A percentile compares a stretch with the other conserved stretches of the same genome.
Conservation (phyloP, 2,797 vertebrate genomes). For the Macroramphosus scolopax region DNA sequence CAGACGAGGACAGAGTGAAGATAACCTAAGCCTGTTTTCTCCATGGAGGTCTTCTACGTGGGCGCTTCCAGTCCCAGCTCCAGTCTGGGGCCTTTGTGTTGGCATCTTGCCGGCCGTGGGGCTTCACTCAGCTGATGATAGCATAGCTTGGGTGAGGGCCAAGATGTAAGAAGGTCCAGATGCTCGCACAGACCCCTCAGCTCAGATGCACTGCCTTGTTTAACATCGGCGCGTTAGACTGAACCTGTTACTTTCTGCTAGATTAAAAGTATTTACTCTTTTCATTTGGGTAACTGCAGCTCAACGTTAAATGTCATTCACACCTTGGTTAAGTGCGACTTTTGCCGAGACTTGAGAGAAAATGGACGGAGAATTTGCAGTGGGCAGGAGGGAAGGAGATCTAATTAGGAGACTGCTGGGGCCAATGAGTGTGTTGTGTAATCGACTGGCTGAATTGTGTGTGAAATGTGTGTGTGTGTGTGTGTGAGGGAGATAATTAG, state of each 20-base stretch:
- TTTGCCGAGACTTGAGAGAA: conserved; percentile 45
- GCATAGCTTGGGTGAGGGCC: conserved; percentile 67
- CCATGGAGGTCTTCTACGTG: conserved; percentile 61
- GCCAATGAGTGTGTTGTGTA: conserved; percentile 64
- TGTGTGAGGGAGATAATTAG: conserved; percentile 43
- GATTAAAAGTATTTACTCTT: conserved; percentile 59
- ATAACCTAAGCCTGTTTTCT: conserved; percentile 54
- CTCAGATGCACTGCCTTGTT: conserved; percentile 54
- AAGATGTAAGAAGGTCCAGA: conserved; percentile 75
- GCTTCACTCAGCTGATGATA: conserved; percentile 71
- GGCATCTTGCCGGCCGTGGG: conserved; percentile 59
- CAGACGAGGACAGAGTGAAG: conserved; percentile 42
- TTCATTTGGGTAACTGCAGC: conserved; percentile 55
- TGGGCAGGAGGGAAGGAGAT: conserved; percentile 39
- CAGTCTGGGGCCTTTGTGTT: conserved; percentile 66
- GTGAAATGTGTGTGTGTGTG: conserved; percentile 29
- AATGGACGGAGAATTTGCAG: conserved; percentile 30
- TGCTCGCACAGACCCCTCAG: conserved; percentile 58
- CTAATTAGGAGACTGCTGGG: conserved; percentile 60
- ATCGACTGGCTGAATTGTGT: conserved; percentile 51
- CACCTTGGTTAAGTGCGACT: conserved; percentile 50
- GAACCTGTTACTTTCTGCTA: conserved; percentile 62
- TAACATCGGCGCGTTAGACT: conserved; percentile 47
- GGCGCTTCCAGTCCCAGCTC: conserved; percentile 58
- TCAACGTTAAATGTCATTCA: conserved; percentile 54